phyloP scores from a whole-genome alignment of 1,140 invertebrate species.

The Samia ricini region DNA sequence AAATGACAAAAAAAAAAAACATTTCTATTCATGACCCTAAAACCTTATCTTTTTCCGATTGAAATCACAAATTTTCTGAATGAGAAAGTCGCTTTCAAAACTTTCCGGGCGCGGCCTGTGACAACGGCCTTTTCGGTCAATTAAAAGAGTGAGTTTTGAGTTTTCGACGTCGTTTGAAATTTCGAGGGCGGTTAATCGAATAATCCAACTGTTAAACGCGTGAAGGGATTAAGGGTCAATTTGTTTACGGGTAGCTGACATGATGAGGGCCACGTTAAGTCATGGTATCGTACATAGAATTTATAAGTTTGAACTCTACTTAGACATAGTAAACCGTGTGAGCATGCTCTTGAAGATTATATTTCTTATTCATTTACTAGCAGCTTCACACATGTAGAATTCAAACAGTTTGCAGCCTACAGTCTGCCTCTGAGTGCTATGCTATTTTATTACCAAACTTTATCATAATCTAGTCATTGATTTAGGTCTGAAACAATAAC shows the following conservation, averaged over 20 bases:
- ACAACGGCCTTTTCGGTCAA: constrained; percentile 28
- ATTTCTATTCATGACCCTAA: neutral
- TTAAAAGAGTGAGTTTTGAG: constrained; percentile 31
- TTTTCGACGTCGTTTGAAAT: constrained; percentile 28
- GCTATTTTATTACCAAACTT: too few relatives aligned
- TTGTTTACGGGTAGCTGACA: constrained; percentile 30
- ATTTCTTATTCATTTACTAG: too few relatives aligned
- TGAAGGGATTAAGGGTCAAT: constrained; percentile 42
- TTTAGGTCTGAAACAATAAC: too few relatives aligned
- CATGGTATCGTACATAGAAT: constrained; percentile 8
- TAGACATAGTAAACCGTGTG: too few relatives aligned
- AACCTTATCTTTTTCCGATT: constrained; percentile 14
- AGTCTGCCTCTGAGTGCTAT: too few relatives aligned
- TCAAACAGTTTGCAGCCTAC: too few relatives aligned
- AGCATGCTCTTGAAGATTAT: too few relatives aligned
- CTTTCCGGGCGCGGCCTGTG: constrained; percentile 23
- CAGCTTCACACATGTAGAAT: too few relatives aligned
- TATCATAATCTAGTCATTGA: too few relatives aligned
- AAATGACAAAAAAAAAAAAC: neutral
- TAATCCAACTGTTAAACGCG: constrained; percentile 48
- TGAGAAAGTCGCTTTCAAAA: constrained; percentile 20
- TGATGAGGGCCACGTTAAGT: neutral
- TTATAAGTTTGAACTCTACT: too few relatives aligned
- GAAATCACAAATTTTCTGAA: constrained; percentile 21
- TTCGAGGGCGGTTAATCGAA: constrained; percentile 33